Evolutionary conservation across 2,113 vertebrate species (phyloP).

Genomic region (Ahaetulla prasina): DNA sequence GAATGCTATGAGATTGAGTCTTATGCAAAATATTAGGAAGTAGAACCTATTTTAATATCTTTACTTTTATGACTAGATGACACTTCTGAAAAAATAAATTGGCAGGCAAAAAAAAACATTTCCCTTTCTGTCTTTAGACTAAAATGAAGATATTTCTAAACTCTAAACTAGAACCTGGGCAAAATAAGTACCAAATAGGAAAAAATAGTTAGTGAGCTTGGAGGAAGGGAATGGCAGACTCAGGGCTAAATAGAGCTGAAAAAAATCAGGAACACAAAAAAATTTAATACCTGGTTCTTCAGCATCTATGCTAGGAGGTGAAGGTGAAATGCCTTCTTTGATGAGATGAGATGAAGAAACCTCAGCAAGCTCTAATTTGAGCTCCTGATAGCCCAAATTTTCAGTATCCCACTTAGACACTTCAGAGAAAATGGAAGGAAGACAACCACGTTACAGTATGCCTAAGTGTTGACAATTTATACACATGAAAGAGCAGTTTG

Average conservation of each 20-base stretch:
- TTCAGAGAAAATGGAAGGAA: constrained; percentile 13
- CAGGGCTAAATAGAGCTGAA: neutral
- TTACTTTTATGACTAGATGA: neutral
- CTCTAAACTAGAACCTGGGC: neutral
- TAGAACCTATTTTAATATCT: neutral
- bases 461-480: neutral
- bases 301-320: constrained; percentile 46
- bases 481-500: neutral
- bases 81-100: neutral
- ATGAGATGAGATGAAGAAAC: constrained; percentile 74
- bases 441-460: neutral
- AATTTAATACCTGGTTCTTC: constrained; percentile 48
- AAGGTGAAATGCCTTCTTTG: constrained; percentile 41
- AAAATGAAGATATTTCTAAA: neutral
- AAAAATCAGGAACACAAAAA: constrained; percentile 13
- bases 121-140: neutral
- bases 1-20: neutral
- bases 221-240: neutral
- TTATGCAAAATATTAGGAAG: neutral
- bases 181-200: neutral
- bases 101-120: neutral
- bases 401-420: constrained; percentile 69
- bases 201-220: neutral
- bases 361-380: constrained; percentile 85
- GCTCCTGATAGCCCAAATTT: constrained; percentile 76